Evolutionary conservation across 2,113 vertebrate genomes (phyloP).

Genomic region (Promerops cafer): DNA sequence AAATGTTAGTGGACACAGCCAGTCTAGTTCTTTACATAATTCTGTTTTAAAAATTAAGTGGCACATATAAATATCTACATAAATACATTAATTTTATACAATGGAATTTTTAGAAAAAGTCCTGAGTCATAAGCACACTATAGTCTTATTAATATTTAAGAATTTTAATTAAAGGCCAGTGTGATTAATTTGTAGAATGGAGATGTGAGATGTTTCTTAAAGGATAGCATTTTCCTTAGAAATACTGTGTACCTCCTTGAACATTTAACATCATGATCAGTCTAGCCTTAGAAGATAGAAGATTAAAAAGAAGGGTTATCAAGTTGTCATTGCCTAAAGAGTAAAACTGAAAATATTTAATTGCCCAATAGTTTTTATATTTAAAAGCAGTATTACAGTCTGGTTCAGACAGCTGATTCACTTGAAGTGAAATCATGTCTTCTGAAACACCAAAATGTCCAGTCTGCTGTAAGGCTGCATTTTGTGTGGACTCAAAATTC

Average conservation of each 20-base stretch:
- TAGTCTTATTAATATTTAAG: background rate
- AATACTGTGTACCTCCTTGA: background rate
- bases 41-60: background rate
- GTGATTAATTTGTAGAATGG: background rate
- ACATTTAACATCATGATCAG: background rate
- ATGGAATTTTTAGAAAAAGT: background rate
- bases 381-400: background rate
- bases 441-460: background rate
- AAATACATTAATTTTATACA: background rate
- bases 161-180: background rate
- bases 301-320: background rate
- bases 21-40: background rate
- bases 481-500: background rate
- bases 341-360: background rate
- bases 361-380: background rate
- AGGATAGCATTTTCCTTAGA: background rate
- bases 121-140: accelerated
- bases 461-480: background rate
- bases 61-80: background rate
- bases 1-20: background rate
- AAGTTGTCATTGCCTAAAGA: background rate
- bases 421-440: background rate
- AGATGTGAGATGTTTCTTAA: background rate
- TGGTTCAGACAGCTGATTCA: background rate
- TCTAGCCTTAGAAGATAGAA: background rate